phyloP scores from a whole-genome alignment of 1,140 invertebrate species.

The Cylas formicarius region DNA sequence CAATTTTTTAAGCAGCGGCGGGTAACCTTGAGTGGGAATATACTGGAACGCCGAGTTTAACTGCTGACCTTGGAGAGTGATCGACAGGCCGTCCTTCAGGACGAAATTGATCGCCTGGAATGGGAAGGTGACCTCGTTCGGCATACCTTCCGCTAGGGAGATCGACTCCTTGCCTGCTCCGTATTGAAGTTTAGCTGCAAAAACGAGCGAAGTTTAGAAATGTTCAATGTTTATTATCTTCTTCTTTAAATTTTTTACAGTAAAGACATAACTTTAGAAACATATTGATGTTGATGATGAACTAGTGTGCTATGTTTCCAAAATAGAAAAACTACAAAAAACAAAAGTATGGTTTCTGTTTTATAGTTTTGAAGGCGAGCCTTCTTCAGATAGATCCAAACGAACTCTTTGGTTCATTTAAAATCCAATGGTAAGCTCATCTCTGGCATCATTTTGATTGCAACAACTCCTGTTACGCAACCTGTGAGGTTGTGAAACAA shows the following conservation, averaged over 20 bases:
- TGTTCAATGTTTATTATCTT: not conserved
- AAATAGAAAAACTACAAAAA: too few relatives aligned
- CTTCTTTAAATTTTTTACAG: conserved; percentile 2
- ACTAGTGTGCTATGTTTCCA: too few relatives aligned
- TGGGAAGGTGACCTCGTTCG: conserved; percentile 69
- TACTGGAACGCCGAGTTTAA: conserved; percentile 63
- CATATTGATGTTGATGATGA: too few relatives aligned
- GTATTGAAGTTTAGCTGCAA: conserved; percentile 58
- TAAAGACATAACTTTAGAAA: too few relatives aligned
- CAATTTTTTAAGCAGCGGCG: conserved; percentile 55
- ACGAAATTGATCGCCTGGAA: conserved; percentile 58
- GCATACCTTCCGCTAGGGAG: conserved; percentile 70
- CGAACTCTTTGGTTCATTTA: too few relatives aligned
- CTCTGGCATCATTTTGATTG: too few relatives aligned
- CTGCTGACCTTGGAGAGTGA: conserved; percentile 51
- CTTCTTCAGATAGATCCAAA: too few relatives aligned
- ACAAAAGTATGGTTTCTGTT: too few relatives aligned
- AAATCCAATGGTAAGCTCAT: too few relatives aligned
- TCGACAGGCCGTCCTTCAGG: conserved; percentile 51
- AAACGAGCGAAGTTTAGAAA: conserved; percentile 16
- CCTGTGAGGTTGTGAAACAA: too few relatives aligned
- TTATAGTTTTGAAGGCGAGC: too few relatives aligned
- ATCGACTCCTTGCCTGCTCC: conserved; percentile 58
- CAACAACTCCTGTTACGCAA: too few relatives aligned
- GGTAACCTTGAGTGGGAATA: conserved; percentile 65